Percentiles rank a stretch among this genome's conserved stretches.
These are phyloP conservation scores for Nebria brevicollis DNA, from an alignment of 2,888 invertebrate species.

Conservation along the genomic window DNA sequence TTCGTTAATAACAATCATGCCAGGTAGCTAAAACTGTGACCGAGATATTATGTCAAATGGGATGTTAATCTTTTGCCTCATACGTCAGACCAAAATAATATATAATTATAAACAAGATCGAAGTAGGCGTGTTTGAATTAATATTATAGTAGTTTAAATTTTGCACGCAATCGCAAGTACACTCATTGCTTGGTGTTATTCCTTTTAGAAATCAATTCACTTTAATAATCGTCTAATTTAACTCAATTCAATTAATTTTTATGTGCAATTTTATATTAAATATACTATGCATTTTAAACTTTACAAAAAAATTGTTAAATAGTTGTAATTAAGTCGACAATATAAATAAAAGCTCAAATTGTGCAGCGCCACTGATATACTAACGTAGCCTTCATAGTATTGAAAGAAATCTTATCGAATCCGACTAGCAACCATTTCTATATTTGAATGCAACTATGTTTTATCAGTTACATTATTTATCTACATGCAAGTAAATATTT, in stretches of 20 bases:
- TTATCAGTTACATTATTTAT: constrained; percentile 1
- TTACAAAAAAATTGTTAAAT: no score
- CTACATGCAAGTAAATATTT: neutral
- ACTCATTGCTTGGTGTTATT: neutral
- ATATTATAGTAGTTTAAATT: neutral
- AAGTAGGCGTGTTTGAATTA: neutral
- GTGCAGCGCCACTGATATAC: no score
- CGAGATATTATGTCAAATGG: constrained; percentile 22
- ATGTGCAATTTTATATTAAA: no score
- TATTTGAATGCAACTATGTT: neutral
- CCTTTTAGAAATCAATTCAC: no score
- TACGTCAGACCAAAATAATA: neutral
- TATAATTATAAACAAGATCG: neutral
- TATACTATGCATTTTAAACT: no score
- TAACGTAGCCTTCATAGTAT: no score
- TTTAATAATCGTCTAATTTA: no score
- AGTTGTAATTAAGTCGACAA: no score
- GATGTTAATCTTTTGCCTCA: constrained; percentile 20
- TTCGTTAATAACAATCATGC: constrained; percentile 14
- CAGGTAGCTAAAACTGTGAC: constrained; percentile 12
- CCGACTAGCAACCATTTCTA: neutral
- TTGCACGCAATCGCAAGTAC: neutral
- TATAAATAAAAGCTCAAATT: no score
- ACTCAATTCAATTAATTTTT: no score
- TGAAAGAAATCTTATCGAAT: neutral